These are phyloP conservation scores for Antechinus stuartii DNA, from an alignment of 2,113 vertebrate species.

Conservation along the genomic window DNA sequence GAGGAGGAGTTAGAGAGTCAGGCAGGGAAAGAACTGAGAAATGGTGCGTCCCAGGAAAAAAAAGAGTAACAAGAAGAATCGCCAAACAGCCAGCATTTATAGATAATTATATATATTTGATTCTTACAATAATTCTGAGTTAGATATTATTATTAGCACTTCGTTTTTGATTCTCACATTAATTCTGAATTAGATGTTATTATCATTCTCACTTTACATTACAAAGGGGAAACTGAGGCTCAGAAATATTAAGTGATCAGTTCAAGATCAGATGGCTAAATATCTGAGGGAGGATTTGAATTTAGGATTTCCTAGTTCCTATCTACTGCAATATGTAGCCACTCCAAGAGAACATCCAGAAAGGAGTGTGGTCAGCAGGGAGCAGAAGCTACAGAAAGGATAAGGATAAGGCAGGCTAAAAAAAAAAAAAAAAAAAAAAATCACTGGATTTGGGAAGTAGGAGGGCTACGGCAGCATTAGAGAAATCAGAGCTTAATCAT, in stretches of 20 bases:
- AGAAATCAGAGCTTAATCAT: not conserved
- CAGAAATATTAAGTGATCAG: not conserved
- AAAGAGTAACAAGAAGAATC: not conserved
- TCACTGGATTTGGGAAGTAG: not conserved
- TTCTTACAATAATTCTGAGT: not conserved
- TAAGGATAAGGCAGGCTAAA: not conserved
- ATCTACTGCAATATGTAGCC: not conserved
- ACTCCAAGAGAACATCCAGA: not conserved
- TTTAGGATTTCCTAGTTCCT: not conserved
- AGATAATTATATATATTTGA: not conserved
- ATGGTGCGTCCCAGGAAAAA: not conserved
- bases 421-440: not conserved
- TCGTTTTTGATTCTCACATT: not conserved
- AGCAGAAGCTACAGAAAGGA: not conserved
- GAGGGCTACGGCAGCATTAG: not conserved
- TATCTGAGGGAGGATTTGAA: not conserved
- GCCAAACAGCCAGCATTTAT: not conserved
- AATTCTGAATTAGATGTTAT: not conserved
- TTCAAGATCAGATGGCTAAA: not conserved
- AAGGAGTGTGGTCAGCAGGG: not conserved
- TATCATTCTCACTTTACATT: not conserved
- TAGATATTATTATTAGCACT: not conserved
- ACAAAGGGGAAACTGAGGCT: not conserved
- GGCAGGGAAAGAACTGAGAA: not conserved
- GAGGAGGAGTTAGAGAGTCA: not conserved